These are phyloP conservation scores for Erebia epiphron DNA, from an alignment of 2,888 invertebrate genomes.

Conservation along the genomic window DNA sequence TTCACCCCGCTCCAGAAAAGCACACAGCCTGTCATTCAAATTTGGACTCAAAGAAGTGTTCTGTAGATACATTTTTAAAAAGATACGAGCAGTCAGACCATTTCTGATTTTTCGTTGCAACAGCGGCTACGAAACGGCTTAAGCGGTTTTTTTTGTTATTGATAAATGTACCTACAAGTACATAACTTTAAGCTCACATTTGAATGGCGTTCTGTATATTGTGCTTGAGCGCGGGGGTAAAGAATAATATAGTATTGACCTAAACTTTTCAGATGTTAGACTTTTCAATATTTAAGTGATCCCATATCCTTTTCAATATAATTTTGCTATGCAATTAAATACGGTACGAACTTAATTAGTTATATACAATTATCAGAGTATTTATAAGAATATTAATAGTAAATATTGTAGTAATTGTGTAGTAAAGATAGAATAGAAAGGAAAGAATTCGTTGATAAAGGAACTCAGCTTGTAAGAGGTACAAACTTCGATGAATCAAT, in stretches of 20 bases:
- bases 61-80: slow-evolving; percentile 3
- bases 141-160: too few relatives aligned
- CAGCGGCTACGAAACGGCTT: too few relatives aligned
- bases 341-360: background rate
- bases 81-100: too few relatives aligned
- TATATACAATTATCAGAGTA: background rate
- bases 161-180: background rate
- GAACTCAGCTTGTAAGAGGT: slow-evolving; percentile 45
- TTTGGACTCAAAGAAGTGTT: background rate
- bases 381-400: background rate
- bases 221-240: background rate
- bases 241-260: background rate
- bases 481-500: slow-evolving; percentile 46
- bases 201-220: background rate
- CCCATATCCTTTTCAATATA: background rate
- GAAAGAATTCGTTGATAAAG: slow-evolving; percentile 42
- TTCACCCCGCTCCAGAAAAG: background rate
- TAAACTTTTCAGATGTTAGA: background rate
- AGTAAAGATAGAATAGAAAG: slow-evolving; percentile 15
- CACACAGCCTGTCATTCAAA: background rate
- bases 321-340: slow-evolving; percentile 1
- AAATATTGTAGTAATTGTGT: background rate
- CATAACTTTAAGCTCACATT: background rate
- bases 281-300: slow-evolving; percentile 7
- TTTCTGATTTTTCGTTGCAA: background rate